Evolutionary conservation across 2,797 vertebrate genomes (phyloP), one percentile per base, ranked within the genome.

Genomic region (Hipposideros larvatus): DNA sequence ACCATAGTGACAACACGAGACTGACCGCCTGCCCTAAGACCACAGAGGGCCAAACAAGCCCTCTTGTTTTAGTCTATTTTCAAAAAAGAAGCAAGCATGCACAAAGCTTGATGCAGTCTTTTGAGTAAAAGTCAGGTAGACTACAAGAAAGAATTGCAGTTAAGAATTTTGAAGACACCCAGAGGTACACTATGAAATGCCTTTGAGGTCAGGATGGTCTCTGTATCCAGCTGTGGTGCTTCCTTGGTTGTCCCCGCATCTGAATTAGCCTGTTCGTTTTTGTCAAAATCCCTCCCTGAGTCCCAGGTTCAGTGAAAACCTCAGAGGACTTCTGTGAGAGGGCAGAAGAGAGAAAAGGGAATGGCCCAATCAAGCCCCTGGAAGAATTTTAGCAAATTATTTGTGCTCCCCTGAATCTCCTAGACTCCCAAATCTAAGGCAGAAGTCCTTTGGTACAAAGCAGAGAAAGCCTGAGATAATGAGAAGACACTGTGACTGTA

Each of bases 1-100:
- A 37, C 34, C 14, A 7, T 7, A 28, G 6, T 2, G 48, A 43
- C 41, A 13, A 21, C 28, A 65, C 21, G 11, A 53, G 70, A 8
- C 31, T 48, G 41, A 41, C 26, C 7, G 13, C 7, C 19, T 13
- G 3, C 13, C 5, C 0, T 3, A 0, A 14, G 26, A 70, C 59
- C 51, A 7, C 0, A 59, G 55, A 21, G 5, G 65, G 22, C 15
- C 15, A 4, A 51, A 4, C 1, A 28, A 48, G 7, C 46, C n/a
- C 6, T 80, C 26, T 82, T 89, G 22, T 57, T 63, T 57, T 10
- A 53, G 43, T 53, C 26, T 86, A 14, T 28, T 5, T 48, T 16
- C 18, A 57, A 77, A 89, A 91, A 55, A 71, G 21, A 55, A 65
- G 18, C 22, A 91, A 61, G 84, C 37, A 75, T 34, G 13, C 19